Conservation (phyloP, 2,888 invertebrate genomes). For the Eudasyphora cyanicolor region DNA sequence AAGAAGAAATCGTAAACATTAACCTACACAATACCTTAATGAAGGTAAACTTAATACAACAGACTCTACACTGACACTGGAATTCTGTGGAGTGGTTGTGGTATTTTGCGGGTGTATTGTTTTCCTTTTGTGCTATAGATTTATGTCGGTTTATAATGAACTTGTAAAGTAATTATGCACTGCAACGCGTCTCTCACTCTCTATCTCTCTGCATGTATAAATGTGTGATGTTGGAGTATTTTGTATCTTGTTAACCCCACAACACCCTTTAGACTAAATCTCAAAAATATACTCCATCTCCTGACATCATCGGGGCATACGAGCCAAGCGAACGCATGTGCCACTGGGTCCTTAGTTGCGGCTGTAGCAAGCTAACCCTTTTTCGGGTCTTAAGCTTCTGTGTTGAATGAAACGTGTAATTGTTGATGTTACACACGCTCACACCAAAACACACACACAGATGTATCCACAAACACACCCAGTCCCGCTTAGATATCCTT, state of each 20-base stretch:
- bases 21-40: conserved; percentile 28
- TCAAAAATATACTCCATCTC: conserved; percentile 32
- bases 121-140: conserved; percentile 71
- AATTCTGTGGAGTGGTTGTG: neutral
- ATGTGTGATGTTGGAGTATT: neutral
- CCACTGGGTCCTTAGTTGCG: conserved; percentile 1
- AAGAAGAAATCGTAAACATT: conserved; percentile 16
- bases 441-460: neutral
- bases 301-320: too few relatives aligned
- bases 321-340: conserved; percentile 10
- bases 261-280: conserved; percentile 27
- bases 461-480: neutral
- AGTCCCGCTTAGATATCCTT: neutral
- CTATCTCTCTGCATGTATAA: neutral
- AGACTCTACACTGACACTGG: too few relatives aligned
- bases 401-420: conserved; percentile 57
- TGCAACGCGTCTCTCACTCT: conserved; percentile 67
- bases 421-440: conserved; percentile 47
- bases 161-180: conserved; percentile 80
- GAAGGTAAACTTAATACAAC: conserved; percentile 23
- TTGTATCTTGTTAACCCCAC: conserved; percentile 51
- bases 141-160: conserved; percentile 80
- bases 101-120: neutral
- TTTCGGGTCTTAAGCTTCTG: conserved; percentile 37
- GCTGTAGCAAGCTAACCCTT: conserved; percentile 47